These are phyloP conservation scores for Macrosiphum euphorbiae DNA, from an alignment of 2,888 invertebrate species.

Conservation along the genomic window DNA sequence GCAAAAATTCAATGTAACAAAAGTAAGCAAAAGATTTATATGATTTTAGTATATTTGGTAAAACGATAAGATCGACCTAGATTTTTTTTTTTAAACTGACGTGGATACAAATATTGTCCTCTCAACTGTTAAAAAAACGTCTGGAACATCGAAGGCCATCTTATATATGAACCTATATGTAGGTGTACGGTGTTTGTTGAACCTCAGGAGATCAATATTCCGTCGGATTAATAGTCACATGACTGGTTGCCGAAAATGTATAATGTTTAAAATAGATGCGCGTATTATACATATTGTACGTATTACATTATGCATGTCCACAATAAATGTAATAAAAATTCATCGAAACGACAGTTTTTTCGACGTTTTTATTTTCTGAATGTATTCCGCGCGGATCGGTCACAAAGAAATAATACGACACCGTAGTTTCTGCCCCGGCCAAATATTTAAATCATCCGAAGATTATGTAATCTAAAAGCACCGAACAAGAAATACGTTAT, in stretches of 20 bases:
- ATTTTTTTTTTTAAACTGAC: not conserved
- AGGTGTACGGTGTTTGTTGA: not conserved
- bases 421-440: not conserved
- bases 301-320: not conserved
- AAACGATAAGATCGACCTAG: not conserved
- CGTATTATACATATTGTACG: not conserved
- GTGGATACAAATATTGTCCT: not conserved
- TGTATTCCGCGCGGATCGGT: not conserved
- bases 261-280: not conserved
- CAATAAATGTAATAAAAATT: not conserved
- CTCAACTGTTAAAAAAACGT: not conserved
- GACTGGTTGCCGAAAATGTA: not conserved
- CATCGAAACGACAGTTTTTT: slow-evolving; percentile 12
- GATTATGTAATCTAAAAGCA: not conserved
- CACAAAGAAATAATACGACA: not conserved
- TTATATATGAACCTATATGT: not conserved
- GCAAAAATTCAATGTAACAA: not conserved
- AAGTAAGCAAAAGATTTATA: not conserved
- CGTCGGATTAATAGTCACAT: slow-evolving; percentile 25
- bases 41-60: not conserved
- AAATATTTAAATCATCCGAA: not conserved
- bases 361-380: not conserved
- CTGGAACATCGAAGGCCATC: not conserved
- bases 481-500: not conserved
- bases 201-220: slow-evolving; percentile 34